These are phyloP conservation scores for Halcyon badia DNA, from an alignment of 2,797 vertebrate species.

Conservation along the genomic window DNA sequence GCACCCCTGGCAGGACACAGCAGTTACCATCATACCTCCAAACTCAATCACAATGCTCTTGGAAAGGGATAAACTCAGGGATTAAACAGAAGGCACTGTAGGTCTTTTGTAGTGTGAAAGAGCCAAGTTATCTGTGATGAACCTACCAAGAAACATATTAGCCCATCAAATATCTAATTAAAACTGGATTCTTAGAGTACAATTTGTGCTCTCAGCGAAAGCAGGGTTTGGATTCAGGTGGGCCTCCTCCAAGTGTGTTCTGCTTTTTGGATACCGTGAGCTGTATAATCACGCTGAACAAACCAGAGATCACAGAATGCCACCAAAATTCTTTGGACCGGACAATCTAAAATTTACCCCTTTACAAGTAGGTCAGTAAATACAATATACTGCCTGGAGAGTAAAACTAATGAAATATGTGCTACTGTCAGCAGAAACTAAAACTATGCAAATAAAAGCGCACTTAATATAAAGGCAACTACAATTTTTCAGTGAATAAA, in stretches of 20 bases:
- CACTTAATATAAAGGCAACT: conserved; percentile 16
- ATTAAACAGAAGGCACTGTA: conserved; percentile 4
- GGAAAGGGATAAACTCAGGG: neutral
- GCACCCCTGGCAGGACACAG: neutral
- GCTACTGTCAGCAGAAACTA: conserved; percentile 21
- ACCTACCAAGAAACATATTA: neutral
- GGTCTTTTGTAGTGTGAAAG: neutral
- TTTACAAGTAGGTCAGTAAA: neutral
- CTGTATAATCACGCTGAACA: neutral
- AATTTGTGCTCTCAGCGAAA: neutral
- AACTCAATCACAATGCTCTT: neutral
- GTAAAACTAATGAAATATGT: neutral
- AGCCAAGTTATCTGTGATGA: neutral
- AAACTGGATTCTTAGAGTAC: neutral
- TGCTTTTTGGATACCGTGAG: neutral
- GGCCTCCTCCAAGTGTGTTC: neutral
- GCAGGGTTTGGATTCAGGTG: neutral
- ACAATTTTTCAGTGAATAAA: conserved; percentile 3
- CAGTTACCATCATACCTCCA: neutral
- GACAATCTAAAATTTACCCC: neutral
- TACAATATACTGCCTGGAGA: neutral
- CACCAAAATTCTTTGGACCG: neutral
- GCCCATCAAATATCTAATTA: neutral
- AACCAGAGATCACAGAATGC: neutral
- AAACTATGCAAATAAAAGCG: neutral